A percentile compares a stretch with the other conserved stretches of the same genome.
phyloP scores from a whole-genome alignment of 1,140 invertebrate species.

The Caenorhabditis brenneri region DNA sequence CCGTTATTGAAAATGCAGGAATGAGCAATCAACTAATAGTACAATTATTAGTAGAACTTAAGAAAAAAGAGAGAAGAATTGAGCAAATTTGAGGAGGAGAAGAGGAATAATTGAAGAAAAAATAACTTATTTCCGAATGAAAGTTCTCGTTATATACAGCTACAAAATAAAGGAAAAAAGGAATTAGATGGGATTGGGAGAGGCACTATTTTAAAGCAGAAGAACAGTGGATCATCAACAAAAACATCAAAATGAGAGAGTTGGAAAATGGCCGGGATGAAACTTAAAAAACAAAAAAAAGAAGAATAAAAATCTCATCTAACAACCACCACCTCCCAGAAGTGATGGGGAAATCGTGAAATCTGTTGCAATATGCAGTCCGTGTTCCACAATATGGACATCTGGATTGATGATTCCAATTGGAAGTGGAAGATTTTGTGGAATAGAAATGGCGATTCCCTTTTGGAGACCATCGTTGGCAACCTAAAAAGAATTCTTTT shows the following conservation, averaged over 20 bases:
- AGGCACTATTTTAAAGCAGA: constrained; percentile 36
- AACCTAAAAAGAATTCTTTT: constrained; percentile 31
- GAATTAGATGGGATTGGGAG: background rate
- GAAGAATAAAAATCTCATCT: background rate
- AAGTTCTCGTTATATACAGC: constrained; percentile 33
- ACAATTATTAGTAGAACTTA: constrained; percentile 12
- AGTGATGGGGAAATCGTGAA: constrained; percentile 63
- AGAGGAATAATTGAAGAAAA: background rate
- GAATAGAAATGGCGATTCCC: background rate
- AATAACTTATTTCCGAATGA: constrained; percentile 11
- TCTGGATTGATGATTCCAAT: constrained; percentile 64
- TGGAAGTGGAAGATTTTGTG: constrained; percentile 60
- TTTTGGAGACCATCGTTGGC: constrained; percentile 60
- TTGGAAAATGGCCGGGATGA: constrained; percentile 2
- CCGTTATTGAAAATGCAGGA: background rate
- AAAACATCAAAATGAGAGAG: background rate
- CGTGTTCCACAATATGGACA: constrained; percentile 67
- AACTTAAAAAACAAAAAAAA: background rate
- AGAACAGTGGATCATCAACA: constrained; percentile 39
- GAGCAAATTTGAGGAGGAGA: background rate
- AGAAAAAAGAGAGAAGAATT: background rate
- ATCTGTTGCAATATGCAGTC: constrained; percentile 63
- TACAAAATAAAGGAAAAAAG: background rate
- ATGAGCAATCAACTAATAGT: constrained; percentile 28
- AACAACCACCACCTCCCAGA: constrained; percentile 45